Evolutionary conservation across 2,797 vertebrate species (phyloP).

Genomic region (Scyliorhinus canicula): DNA sequence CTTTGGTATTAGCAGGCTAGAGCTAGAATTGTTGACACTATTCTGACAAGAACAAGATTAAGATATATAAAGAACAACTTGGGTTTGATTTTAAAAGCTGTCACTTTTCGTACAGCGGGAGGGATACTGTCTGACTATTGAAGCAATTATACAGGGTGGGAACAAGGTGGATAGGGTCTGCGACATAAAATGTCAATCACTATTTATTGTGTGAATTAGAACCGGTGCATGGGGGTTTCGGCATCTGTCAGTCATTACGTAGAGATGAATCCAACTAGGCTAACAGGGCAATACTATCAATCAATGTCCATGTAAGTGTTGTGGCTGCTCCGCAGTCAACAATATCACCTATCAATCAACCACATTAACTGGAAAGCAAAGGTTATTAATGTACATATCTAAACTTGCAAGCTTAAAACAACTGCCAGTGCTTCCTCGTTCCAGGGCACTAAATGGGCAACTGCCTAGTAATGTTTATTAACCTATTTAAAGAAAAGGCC

Average conservation of each 20-base stretch:
- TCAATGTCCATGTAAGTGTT: not conserved
- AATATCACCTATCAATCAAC: slow-evolving; percentile 31
- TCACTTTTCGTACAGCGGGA: not conserved
- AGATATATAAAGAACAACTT: not conserved
- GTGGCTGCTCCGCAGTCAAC: not conserved
- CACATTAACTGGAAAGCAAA: not conserved
- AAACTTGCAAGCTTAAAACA: not conserved
- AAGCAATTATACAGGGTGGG: not conserved
- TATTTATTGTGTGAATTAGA: slow-evolving; percentile 24
- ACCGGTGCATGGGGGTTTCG: not conserved
- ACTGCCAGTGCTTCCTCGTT: not conserved
- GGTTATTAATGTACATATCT: not conserved
- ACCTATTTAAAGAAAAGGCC: not conserved
- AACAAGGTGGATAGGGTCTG: not conserved
- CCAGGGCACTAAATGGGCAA: not conserved
- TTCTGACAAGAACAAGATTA: not conserved
- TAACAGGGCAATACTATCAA: not conserved
- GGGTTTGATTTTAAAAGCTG: not conserved
- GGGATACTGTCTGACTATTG: not conserved
- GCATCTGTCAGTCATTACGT: slow-evolving; percentile 23
- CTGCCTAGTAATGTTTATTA: not conserved
- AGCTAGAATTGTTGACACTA: not conserved
- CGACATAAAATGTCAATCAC: slow-evolving; percentile 14
- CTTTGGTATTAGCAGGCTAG: not conserved
- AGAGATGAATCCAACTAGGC: slow-evolving; percentile 1